Conservation (phyloP, 2,113 vertebrate species). For the Cercopithecus mona region DNA sequence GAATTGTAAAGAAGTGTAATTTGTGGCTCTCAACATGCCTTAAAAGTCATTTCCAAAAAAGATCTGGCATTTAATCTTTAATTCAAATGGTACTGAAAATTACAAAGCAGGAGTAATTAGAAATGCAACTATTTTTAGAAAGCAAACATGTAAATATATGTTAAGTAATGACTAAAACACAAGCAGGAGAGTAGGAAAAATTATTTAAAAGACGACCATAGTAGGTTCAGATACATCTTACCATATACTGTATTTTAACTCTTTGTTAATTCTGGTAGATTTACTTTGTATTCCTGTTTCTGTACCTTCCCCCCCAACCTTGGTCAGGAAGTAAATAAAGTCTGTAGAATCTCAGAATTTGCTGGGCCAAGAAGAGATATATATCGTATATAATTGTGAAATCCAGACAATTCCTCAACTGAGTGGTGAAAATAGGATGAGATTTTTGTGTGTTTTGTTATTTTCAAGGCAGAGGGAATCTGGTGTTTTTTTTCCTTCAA, state of each 20-base stretch:
- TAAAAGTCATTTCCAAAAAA: slow-evolving; percentile 68
- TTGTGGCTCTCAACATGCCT: slow-evolving; percentile 72
- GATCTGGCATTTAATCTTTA: slow-evolving; percentile 74
- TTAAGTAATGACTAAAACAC: slow-evolving; percentile 61
- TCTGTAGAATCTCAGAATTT: background rate
- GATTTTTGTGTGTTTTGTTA: background rate
- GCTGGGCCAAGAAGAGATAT: background rate
- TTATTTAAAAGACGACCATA: slow-evolving; percentile 47
- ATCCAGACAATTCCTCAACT: background rate
- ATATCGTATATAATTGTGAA: background rate
- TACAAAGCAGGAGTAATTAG: slow-evolving; percentile 74
- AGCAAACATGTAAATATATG: slow-evolving; percentile 64
- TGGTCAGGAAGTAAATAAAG: slow-evolving; percentile 25
- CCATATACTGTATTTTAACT: background rate
- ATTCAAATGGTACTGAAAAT: slow-evolving; percentile 65
- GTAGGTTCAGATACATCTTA: background rate
- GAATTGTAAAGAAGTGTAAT: slow-evolving; percentile 62
- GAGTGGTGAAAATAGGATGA: slow-evolving; percentile 45
- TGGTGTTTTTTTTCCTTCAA: slow-evolving; percentile 5
- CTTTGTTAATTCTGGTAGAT: slow-evolving; percentile 20
- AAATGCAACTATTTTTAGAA: slow-evolving; percentile 75
- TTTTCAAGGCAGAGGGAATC: background rate
- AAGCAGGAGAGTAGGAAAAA: background rate
- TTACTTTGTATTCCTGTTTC: background rate
- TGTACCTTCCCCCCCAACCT: too few species aligned